Percentiles rank a stretch among this genome's conserved stretches.
phyloP scores from a whole-genome alignment of 2,797 vertebrate species.

The Paramormyrops hopkinsi region DNA sequence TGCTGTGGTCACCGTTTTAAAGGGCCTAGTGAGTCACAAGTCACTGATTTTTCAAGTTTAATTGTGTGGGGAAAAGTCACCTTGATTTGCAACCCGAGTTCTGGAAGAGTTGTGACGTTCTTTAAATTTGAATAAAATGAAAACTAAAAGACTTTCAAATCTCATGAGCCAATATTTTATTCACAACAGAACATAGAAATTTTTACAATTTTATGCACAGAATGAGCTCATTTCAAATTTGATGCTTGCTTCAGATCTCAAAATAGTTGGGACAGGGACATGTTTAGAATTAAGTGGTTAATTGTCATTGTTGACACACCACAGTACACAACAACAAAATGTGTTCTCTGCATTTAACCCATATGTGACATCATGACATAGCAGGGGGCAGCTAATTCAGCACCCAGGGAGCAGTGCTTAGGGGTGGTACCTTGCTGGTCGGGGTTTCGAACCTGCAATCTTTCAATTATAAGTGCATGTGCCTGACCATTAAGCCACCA shows the following conservation, averaged over 20 bases:
- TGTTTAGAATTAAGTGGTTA: background rate
- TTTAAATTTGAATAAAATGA: background rate
- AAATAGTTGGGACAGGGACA: background rate
- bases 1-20: background rate
- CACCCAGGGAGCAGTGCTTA: too few relatives aligned
- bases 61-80: background rate
- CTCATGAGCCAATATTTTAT: background rate
- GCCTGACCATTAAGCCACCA: too few relatives aligned
- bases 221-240: background rate
- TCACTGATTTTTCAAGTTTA: background rate
- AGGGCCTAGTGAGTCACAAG: background rate
- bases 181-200: background rate
- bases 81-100: background rate
- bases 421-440: too few relatives aligned
- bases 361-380: too few relatives aligned
- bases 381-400: too few relatives aligned
- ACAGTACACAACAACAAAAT: too few relatives aligned
- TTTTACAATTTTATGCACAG: background rate
- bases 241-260: background rate
- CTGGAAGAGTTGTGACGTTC: background rate
- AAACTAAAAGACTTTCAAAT: background rate
- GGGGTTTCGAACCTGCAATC: too few relatives aligned
- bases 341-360: too few relatives aligned
- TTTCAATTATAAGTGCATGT: too few relatives aligned
- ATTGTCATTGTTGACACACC: too few relatives aligned